phyloP scores from a whole-genome alignment of 2,797 vertebrate species.

The Epinephelus awoara region DNA sequence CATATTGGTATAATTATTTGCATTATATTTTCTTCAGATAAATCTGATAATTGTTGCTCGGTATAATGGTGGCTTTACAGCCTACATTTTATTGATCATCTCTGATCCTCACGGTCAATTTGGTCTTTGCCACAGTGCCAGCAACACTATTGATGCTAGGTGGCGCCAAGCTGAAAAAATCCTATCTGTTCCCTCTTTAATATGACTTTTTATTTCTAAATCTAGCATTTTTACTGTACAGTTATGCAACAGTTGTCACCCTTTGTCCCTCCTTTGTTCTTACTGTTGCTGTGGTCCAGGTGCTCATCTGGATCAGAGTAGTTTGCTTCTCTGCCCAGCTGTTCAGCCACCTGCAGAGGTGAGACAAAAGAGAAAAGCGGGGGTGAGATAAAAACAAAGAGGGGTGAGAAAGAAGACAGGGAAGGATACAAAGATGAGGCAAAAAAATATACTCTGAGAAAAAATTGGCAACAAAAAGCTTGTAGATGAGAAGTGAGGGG shows the following conservation, averaged over 20 bases:
- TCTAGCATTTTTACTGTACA: slow-evolving; percentile 4
- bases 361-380: slow-evolving; percentile 41
- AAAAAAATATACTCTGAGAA: slow-evolving; percentile 13
- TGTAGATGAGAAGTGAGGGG: slow-evolving; percentile 10
- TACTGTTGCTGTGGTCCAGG: slow-evolving; percentile 54
- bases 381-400: slow-evolving; percentile 36
- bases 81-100: too few relatives aligned
- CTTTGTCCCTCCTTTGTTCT: slow-evolving; percentile 51
- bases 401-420: slow-evolving; percentile 5
- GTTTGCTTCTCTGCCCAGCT: slow-evolving; percentile 60
- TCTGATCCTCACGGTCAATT: too few relatives aligned
- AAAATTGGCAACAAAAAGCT: slow-evolving; percentile 15
- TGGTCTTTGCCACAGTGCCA: too few relatives aligned
- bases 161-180: too few relatives aligned
- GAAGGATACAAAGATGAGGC: not conserved
- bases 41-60: too few relatives aligned
- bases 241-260: slow-evolving; percentile 12
- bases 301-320: slow-evolving; percentile 58
- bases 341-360: slow-evolving; percentile 70
- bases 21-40: too few relatives aligned
- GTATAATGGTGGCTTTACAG: too few relatives aligned
- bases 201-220: not conserved
- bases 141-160: too few relatives aligned
- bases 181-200: too few relatives aligned
- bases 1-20: too few relatives aligned